A percentile compares a stretch with the other conserved stretches of the same genome.
Evolutionary conservation across 2,797 vertebrate species (phyloP).

Genomic region (Oreochromis mossambicus): DNA sequence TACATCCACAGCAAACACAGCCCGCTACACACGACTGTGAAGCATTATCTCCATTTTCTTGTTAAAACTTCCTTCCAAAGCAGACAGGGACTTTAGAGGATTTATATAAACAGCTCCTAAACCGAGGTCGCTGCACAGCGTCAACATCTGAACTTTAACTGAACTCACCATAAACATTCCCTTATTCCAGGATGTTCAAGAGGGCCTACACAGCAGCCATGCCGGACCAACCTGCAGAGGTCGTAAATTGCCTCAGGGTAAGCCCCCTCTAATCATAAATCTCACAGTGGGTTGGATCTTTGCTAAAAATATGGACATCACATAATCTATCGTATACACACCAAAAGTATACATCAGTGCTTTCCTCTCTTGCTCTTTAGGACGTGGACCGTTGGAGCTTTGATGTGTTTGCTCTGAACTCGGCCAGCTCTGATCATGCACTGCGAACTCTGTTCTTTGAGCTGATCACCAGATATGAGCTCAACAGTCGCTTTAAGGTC

Average conservation of each 20-base stretch:
- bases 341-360: not conserved
- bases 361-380: conserved; percentile 55
- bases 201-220: conserved; percentile 85
- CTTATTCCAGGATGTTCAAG: conserved; percentile 87
- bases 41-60: conserved; percentile 41
- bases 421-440: conserved; percentile 81
- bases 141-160: conserved; percentile 69
- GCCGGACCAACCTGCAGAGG: conserved; percentile 82
- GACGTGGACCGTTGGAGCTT: conserved; percentile 91
- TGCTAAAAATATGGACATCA: conserved; percentile 7
- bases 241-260: conserved; percentile 89
- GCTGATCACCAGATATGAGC: conserved; percentile 87
- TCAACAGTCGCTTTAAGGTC: conserved; percentile 92
- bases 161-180: conserved; percentile 65
- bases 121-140: conserved; percentile 54
- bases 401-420: conserved; percentile 87
- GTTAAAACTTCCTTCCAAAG: conserved; percentile 60
- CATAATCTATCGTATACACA: not conserved
- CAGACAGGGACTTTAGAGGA: conserved; percentile 37
- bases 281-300: not conserved
- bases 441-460: conserved; percentile 85
- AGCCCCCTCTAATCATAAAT: conserved; percentile 26
- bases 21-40: conserved; percentile 15
- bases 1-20: conserved; percentile 21
- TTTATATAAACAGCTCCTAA: conserved; percentile 68